Evolutionary conservation across 2,888 invertebrate genomes (phyloP), one percentile per base, ranked within the genome.

Genomic region (Eilema sororculum): DNA sequence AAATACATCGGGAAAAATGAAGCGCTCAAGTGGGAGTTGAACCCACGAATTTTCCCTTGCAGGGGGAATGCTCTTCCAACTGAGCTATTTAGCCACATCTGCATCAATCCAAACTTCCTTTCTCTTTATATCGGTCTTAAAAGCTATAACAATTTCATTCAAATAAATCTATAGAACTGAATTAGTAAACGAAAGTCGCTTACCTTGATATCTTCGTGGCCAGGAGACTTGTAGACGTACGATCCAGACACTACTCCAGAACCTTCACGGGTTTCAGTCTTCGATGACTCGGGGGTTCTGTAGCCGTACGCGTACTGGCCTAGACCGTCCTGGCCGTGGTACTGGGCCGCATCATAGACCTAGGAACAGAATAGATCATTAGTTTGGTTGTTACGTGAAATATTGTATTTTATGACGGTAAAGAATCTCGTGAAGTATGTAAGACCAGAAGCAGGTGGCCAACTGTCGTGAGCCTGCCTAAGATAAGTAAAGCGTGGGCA

Each of bases 221-320:
- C 87, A 68, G 86, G 81, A 22, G 96, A 96, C 61, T 96, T 96
- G 91, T 97, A 97, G 74, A 96, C 96, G 89, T 97, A 98, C 12
- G 97, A 96, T n/a, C 98, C 98, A 30, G 95, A 92, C 24, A 97
- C 96, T 69, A 96, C 96, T 24, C 97, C 97, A 65, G 96, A 95
- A 0, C 96, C 94, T 73, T 96, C 96, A 68, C 97, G 96, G 86
- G 96, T 96, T 90, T 98, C 97, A 59, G 97, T 96, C 87, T 97
- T 97, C 5, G 97, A 96, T 68, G 97, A 97, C 84, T 97, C 96
- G 62, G 97, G 97, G 5, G 97, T 96, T 72, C 96, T 95, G 87
- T 97, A 97, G 0, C 97, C 97, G 80, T 97, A 97, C 0, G 96
- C 95, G 83, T 97, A 97, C 22, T 96, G 96, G 2, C 97, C 97